These are phyloP conservation scores for Drepana falcataria DNA, from an alignment of 2,888 invertebrate genomes.

Conservation along the genomic window DNA sequence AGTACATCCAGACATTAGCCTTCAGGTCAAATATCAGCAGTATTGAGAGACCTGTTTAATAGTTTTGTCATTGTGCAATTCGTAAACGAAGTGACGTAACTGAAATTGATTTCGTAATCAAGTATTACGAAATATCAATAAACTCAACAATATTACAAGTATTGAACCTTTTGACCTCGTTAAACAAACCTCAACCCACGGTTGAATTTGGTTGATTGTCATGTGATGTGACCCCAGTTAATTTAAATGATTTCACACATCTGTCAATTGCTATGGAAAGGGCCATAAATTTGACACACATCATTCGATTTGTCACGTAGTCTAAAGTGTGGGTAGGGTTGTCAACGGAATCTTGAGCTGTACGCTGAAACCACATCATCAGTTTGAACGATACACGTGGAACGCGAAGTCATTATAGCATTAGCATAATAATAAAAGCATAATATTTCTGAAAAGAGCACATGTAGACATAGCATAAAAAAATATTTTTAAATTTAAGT, in stretches of 20 bases:
- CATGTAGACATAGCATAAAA: too few relatives aligned
- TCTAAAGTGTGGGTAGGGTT: slow-evolving; percentile 35
- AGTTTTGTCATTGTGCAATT: too few relatives aligned
- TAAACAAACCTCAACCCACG: not conserved
- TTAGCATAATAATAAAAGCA: too few relatives aligned
- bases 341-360: slow-evolving; percentile 5
- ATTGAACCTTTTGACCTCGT: not conserved
- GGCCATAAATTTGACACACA: slow-evolving; percentile 19
- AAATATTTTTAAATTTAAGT: too few relatives aligned
- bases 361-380: not conserved
- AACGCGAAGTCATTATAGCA: too few relatives aligned
- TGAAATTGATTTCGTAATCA: not conserved
- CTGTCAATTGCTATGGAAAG: slow-evolving; percentile 21
- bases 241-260: slow-evolving; percentile 13
- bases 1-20: not conserved
- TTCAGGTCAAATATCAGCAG: too few relatives aligned
- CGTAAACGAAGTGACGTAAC: not conserved
- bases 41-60: too few relatives aligned
- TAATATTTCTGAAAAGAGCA: too few relatives aligned
- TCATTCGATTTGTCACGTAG: slow-evolving; percentile 26
- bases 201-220: not conserved
- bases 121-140: not conserved
- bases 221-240: not conserved
- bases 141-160: not conserved
- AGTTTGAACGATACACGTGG: too few relatives aligned